Percentiles rank a stretch among this genome's conserved stretches.
phyloP scores from a whole-genome alignment of 1,140 invertebrate genomes.

The Bicyclus anynana region DNA sequence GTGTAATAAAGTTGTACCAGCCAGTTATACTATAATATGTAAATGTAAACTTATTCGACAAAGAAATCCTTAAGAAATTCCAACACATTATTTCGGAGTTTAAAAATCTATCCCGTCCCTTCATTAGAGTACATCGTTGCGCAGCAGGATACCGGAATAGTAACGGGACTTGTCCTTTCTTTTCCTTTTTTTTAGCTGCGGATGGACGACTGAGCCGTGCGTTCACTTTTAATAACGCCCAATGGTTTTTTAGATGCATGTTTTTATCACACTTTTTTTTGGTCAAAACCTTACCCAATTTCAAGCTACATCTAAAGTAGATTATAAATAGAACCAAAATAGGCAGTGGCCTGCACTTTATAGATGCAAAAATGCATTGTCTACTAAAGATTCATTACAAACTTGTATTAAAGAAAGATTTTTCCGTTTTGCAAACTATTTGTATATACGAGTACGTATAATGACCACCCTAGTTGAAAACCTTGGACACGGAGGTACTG shows the following conservation, averaged over 20 bases:
- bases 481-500: too few relatives aligned
- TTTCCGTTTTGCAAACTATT: too few relatives aligned
- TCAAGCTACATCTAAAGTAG: background rate
- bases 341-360: too few relatives aligned
- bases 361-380: too few relatives aligned
- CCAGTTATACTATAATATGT: too few relatives aligned
- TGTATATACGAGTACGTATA: too few relatives aligned
- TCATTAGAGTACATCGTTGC: constrained; percentile 35
- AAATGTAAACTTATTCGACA: background rate
- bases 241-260: constrained; percentile 21
- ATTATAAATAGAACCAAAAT: too few relatives aligned
- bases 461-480: too few relatives aligned
- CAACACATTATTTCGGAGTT: constrained; percentile 1
- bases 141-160: constrained; percentile 47
- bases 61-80: constrained; percentile 2
- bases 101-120: constrained; percentile 27
- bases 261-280: constrained; percentile 28
- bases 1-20: too few relatives aligned
- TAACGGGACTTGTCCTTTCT: constrained; percentile 63
- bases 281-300: background rate
- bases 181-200: constrained; percentile 56
- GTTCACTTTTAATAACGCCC: constrained; percentile 61
- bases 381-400: too few relatives aligned
- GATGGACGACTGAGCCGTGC: constrained; percentile 39
- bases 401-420: too few relatives aligned